phyloP scores from a whole-genome alignment of 2,888 invertebrate genomes.

The Apamea anceps region DNA sequence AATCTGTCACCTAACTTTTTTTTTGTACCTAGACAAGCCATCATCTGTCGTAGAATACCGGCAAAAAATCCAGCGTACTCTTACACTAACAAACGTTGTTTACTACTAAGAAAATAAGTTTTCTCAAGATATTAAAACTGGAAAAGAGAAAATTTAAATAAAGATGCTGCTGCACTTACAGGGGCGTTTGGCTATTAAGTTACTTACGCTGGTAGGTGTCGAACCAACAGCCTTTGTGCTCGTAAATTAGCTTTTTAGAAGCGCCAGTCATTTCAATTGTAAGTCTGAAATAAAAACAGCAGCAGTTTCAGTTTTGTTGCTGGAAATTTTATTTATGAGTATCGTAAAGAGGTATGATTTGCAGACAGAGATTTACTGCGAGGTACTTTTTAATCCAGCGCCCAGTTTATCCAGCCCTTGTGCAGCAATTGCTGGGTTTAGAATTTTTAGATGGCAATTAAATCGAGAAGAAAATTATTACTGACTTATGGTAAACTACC shows the following conservation, averaged over 20 bases:
- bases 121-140: background rate
- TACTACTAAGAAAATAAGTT: constrained; percentile 5
- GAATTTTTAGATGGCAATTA: background rate
- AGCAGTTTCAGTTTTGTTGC: background rate
- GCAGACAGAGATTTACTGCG: background rate
- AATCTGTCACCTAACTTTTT: too few relatives aligned
- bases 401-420: background rate
- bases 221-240: constrained; percentile 36
- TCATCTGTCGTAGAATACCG: background rate
- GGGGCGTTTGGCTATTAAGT: background rate
- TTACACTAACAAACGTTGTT: background rate
- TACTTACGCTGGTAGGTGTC: background rate
- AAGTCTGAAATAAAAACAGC: constrained; percentile 9
- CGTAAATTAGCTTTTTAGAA: constrained; percentile 20
- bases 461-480: background rate
- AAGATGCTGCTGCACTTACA: constrained; percentile 31
- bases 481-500: background rate
- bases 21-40: background rate
- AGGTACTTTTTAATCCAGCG: background rate
- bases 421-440: background rate
- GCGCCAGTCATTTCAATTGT: constrained; percentile 4
- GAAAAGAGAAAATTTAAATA: constrained; percentile 16
- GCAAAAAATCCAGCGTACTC: background rate
- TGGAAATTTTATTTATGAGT: constrained; percentile 11
- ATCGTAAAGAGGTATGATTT: background rate